Conservation (phyloP, 2,113 vertebrate species). For the Callaeas wilsoni region DNA sequence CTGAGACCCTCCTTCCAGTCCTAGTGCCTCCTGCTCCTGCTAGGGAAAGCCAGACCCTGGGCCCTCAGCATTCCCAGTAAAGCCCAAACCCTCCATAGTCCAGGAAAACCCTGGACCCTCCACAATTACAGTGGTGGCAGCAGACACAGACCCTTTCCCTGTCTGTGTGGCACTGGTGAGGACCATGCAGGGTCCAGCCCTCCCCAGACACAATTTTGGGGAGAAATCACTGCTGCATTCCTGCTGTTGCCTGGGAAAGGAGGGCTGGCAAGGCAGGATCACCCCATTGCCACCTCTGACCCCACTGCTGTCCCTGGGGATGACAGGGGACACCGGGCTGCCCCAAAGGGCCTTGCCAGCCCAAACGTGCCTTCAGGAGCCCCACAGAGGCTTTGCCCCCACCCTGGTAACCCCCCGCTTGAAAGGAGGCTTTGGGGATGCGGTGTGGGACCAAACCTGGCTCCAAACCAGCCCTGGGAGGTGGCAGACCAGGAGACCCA, state of each 20-base stretch:
- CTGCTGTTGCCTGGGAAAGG: not conserved
- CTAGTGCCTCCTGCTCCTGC: not conserved
- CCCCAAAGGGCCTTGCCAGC: not conserved
- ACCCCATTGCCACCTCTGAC: not conserved
- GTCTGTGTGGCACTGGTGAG: not conserved
- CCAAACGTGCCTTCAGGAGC: rapidly evolving
- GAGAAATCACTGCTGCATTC: not conserved
- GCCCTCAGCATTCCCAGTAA: rapidly evolving
- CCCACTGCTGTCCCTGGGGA: not conserved
- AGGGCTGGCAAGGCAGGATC: not conserved
- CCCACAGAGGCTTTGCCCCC: not conserved
- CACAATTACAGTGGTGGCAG: rapidly evolving
- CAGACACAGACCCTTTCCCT: not conserved
- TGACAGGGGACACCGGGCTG: rapidly evolving
- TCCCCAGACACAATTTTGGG: rapidly evolving
- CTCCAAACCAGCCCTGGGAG: not conserved
- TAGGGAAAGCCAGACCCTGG: not conserved
- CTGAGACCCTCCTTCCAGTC: rapidly evolving
- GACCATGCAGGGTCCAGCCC: rapidly evolving
- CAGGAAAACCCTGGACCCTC: not conserved
- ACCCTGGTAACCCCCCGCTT: too few species aligned
- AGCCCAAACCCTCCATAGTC: not conserved
- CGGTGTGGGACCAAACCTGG: not conserved
- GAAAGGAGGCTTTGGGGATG: not conserved
- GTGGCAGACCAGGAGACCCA: not conserved